These are phyloP conservation scores for Nibea coibor DNA, from an alignment of 2,113 vertebrate genomes.

Conservation along the genomic window DNA sequence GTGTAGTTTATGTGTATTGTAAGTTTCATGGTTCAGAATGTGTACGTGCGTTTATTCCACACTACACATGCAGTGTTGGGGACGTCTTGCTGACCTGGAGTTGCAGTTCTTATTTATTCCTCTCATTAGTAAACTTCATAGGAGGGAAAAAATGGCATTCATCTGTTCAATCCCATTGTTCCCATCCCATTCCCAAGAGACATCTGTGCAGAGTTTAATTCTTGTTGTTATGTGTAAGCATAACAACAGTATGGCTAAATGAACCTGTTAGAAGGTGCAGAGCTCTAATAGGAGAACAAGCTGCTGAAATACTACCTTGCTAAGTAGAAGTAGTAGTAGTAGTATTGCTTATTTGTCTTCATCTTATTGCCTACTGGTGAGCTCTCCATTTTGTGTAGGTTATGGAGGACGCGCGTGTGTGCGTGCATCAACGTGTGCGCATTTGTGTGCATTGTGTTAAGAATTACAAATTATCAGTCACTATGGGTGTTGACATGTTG, in stretches of 20 bases:
- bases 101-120: conserved; percentile 1
- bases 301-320: background rate
- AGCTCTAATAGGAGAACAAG: background rate
- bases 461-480: conserved; percentile 63
- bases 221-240: background rate
- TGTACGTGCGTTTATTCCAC: background rate
- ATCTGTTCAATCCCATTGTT: background rate
- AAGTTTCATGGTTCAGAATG: background rate
- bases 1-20: background rate
- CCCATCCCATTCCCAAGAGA: too few relatives aligned
- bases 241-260: background rate
- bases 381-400: conserved; percentile 26
- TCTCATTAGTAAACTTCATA: conserved; percentile 13
- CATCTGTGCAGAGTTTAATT: background rate
- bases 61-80: background rate
- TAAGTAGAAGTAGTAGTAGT: background rate
- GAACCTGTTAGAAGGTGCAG: background rate
- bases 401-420: background rate
- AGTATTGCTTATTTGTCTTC: background rate
- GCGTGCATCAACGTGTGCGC: background rate
- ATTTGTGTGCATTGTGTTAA: conserved; percentile 8
- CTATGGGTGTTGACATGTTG: conserved; percentile 51
- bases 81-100: conserved; percentile 12
- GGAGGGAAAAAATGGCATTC: background rate
- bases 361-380: conserved; percentile 9